A percentile compares a stretch with the other conserved stretches of the same genome.
These are phyloP conservation scores for Hemibagrus wyckioides DNA, from an alignment of 2,113 vertebrate species.

Conservation along the genomic window DNA sequence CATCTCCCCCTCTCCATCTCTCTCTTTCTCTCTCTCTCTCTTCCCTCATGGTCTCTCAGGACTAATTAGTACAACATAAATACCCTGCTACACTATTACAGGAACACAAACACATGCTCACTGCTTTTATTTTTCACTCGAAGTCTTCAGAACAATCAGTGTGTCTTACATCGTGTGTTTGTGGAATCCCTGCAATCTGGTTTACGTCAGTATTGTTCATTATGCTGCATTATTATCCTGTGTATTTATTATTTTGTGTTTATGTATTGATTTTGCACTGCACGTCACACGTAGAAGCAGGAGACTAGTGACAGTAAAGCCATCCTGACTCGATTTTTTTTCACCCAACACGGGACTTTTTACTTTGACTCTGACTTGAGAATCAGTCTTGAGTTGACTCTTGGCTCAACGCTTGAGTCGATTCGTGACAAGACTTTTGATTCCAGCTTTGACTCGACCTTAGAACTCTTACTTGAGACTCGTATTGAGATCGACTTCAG, in stretches of 20 bases:
- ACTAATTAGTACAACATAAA: conserved; percentile 36
- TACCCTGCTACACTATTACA: conserved; percentile 19
- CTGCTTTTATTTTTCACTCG: background rate
- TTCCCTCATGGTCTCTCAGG: conserved; percentile 16
- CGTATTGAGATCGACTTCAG: background rate
- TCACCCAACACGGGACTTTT: too few relatives aligned
- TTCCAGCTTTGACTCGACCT: background rate
- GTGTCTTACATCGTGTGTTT: background rate
- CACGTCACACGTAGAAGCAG: too few relatives aligned
- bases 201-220: background rate
- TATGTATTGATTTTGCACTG: background rate
- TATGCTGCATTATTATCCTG: background rate
- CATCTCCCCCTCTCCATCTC: background rate
- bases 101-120: conserved; percentile 54
- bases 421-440: background rate
- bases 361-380: too few relatives aligned
- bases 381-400: background rate
- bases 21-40: background rate
- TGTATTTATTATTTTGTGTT: background rate
- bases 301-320: too few relatives aligned
- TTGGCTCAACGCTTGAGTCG: background rate
- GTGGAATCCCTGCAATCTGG: background rate
- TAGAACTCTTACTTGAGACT: background rate
- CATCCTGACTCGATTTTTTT: too few relatives aligned
- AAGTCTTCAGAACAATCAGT: background rate